phyloP scores from a whole-genome alignment of 2,888 invertebrate genomes.

The Cataglyphis rosenhaueri region DNA sequence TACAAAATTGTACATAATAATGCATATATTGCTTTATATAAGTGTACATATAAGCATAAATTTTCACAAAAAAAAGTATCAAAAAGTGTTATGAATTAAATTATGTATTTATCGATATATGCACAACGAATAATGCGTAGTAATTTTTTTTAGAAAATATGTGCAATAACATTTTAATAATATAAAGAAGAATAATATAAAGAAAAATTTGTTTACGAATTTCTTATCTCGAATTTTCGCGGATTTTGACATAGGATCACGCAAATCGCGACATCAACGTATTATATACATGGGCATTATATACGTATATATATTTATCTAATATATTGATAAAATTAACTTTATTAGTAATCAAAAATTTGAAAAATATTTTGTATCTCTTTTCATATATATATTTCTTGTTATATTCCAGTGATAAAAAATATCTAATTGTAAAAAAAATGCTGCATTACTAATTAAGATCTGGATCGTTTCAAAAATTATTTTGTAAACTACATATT shows the following conservation, averaged over 20 bases:
- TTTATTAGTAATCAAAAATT: slow-evolving; percentile 5
- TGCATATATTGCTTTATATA: neutral
- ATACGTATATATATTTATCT: slow-evolving; percentile 7
- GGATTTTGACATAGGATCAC: slow-evolving; percentile 4
- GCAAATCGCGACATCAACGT: neutral
- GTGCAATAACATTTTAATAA: neutral
- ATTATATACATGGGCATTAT: slow-evolving; percentile 12
- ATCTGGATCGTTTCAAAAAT: neutral
- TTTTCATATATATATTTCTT: neutral
- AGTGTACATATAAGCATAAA: slow-evolving; percentile 18
- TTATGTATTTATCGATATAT: neutral
- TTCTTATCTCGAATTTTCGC: slow-evolving; percentile 4
- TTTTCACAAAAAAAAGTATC: neutral
- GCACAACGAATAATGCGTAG: neutral
- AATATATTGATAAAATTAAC: slow-evolving; percentile 11
- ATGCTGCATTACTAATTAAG: slow-evolving; percentile 11
- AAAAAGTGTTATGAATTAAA: neutral
- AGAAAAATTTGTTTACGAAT: neutral
- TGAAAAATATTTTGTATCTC: slow-evolving; percentile 4
- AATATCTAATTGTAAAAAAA: neutral
- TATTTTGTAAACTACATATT: slow-evolving; percentile 22
- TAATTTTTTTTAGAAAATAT: neutral
- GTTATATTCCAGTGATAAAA: neutral
- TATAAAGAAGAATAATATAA: slow-evolving; percentile 5
- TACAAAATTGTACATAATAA: slow-evolving; percentile 35